Percentiles rank a stretch among this genome's conserved stretches.
These are phyloP conservation scores for Otolemur garnettii DNA, from an alignment of 2,113 vertebrate species.

Conservation along the genomic window DNA sequence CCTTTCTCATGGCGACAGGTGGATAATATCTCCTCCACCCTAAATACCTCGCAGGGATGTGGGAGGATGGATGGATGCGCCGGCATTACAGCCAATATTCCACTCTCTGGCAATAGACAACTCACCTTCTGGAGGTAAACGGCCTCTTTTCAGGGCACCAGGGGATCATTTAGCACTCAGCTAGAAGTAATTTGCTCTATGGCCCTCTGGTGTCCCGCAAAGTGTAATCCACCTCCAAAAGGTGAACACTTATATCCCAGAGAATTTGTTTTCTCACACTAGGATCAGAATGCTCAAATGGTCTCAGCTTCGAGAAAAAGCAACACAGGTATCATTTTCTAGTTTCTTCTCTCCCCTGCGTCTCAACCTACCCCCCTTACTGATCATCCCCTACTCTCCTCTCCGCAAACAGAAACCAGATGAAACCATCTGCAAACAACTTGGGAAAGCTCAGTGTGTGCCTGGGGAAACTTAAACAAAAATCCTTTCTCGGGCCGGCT, in stretches of 20 bases:
- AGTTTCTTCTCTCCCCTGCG: background rate
- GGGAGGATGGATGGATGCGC: conserved; percentile 64
- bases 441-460: background rate
- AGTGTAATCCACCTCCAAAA: conserved; percentile 67
- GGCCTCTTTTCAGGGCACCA: conserved; percentile 64
- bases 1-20: conserved; percentile 33
- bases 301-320: background rate
- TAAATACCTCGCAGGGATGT: conserved; percentile 12
- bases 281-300: background rate
- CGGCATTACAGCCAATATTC: conserved; percentile 52
- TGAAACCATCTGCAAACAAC: conserved; percentile 58
- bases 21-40: conserved; percentile 20
- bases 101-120: conserved; percentile 68
- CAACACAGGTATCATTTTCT: background rate
- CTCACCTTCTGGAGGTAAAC: conserved; percentile 74
- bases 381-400: background rate
- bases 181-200: conserved; percentile 72
- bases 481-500: background rate
- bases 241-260: conserved; percentile 52
- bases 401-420: conserved; percentile 72
- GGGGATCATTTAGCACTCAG: conserved; percentile 70
- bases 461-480: conserved; percentile 64
- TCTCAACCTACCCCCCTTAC: background rate
- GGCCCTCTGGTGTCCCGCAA: conserved; percentile 69
- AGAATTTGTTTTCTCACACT: conserved; percentile 17